phyloP scores from a whole-genome alignment of 2,888 invertebrate genomes.

The Lamellibrachia satsuma region DNA sequence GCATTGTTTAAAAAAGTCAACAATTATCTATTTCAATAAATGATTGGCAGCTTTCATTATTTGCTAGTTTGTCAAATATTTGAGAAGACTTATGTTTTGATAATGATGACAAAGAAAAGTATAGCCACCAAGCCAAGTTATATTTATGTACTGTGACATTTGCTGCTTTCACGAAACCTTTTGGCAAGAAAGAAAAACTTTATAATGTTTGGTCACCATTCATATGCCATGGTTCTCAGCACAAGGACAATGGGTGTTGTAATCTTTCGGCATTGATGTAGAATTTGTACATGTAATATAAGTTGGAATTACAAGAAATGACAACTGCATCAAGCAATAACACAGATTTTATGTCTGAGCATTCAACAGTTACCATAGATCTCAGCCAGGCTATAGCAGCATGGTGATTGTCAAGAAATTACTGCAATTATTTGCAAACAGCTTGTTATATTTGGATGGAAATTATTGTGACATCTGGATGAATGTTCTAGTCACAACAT shows the following conservation, averaged over 20 bases:
- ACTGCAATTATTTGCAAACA: background rate
- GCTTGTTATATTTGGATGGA: conserved; percentile 9
- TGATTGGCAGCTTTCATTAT: conserved; percentile 3
- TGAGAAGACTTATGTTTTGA: too few species aligned
- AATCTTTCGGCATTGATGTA: background rate
- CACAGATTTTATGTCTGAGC: conserved; percentile 7
- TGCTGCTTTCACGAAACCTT: background rate
- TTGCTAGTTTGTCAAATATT: background rate
- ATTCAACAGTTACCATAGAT: background rate
- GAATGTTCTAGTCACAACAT: background rate
- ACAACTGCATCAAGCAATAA: background rate
- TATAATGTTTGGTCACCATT: background rate
- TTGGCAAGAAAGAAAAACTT: background rate
- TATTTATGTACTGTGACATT: background rate
- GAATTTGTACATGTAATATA: background rate
- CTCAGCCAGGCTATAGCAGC: background rate
- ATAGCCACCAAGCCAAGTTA: background rate
- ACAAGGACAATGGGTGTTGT: background rate
- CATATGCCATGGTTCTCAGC: background rate
- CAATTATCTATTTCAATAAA: background rate
- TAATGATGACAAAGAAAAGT: background rate
- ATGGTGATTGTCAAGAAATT: background rate
- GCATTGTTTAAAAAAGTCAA: background rate
- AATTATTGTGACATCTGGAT: background rate
- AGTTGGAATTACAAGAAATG: background rate